Conservation (phyloP, 37 sponge, comb jelly and placozoan genomes). For the Halichondria panicea region DNA sequence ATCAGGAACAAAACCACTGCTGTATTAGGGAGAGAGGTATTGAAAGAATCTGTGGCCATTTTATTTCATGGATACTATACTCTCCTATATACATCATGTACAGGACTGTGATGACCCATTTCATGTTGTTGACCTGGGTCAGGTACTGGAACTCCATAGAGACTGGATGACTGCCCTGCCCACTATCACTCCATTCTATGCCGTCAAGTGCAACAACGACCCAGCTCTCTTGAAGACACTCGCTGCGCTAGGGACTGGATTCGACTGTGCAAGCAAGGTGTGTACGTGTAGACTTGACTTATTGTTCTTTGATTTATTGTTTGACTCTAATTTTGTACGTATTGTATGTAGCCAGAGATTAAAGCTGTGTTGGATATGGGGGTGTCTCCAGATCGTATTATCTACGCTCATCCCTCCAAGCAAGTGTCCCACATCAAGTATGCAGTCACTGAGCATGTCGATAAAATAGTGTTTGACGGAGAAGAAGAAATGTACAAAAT, state of each 20-base stretch:
- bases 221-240: conserved; percentile 62
- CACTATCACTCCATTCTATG: conserved; percentile 80
- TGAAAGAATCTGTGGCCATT: no score
- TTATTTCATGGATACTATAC: no score
- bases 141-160: conserved; percentile 31
- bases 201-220: conserved; percentile 94
- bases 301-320: no score
- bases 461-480: conserved; percentile 86
- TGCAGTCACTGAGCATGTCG: conserved; percentile 69
- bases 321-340: no score
- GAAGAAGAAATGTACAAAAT: conserved; percentile 79
- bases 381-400: conserved; percentile 54
- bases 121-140: conserved; percentile 62
- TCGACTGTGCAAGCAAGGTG: conserved; percentile 93
- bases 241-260: conserved; percentile 78
- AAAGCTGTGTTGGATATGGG: conserved; percentile 62
- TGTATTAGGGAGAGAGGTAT: no score
- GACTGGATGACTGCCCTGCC: conserved; percentile 73
- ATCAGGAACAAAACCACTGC: no score
- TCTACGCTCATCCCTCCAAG: conserved; percentile 95
- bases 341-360: conserved; percentile 74
- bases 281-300: no score
- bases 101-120: conserved; percentile 84
- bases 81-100: no score
- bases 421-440: conserved; percentile 84